phyloP scores from a whole-genome alignment of 2,797 vertebrate species.

The Lepus oiostolus region DNA sequence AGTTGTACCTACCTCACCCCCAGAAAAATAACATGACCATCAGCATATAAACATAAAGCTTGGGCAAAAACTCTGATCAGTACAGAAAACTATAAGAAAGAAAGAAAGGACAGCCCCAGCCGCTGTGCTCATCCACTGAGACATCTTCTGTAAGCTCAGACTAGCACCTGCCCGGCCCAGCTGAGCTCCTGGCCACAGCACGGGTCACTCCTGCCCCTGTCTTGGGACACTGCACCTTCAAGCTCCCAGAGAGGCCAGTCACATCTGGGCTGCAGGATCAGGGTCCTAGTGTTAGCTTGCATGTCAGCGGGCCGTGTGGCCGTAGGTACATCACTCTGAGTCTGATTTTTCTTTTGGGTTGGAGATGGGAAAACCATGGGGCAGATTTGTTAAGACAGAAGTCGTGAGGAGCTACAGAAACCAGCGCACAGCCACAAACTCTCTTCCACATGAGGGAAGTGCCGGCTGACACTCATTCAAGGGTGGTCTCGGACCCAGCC shows the following conservation, averaged over 20 bases:
- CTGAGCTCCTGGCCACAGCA: background rate
- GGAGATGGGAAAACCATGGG: background rate
- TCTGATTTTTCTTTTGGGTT: background rate
- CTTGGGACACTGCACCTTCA: background rate
- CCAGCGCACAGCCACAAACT: background rate
- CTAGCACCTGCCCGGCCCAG: background rate
- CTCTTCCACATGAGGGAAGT: background rate
- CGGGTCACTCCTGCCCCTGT: background rate
- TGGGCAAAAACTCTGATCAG: background rate
- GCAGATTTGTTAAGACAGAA: background rate
- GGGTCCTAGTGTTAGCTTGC: background rate
- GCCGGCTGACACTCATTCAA: background rate
- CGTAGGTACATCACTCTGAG: background rate
- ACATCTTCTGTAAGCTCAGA: background rate
- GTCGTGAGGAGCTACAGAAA: background rate
- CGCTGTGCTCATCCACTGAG: background rate
- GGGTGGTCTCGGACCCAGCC: no score
- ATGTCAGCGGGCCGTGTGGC: background rate
- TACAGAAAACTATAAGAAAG: background rate
- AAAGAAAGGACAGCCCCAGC: background rate
- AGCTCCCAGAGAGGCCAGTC: accelerated
- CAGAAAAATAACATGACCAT: background rate
- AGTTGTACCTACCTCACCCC: background rate
- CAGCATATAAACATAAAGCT: background rate
- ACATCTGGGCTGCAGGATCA: background rate